These are phyloP conservation scores for Spinus olivaceus DNA, from an alignment of 2,797 vertebrate genomes.

Conservation along the genomic window DNA sequence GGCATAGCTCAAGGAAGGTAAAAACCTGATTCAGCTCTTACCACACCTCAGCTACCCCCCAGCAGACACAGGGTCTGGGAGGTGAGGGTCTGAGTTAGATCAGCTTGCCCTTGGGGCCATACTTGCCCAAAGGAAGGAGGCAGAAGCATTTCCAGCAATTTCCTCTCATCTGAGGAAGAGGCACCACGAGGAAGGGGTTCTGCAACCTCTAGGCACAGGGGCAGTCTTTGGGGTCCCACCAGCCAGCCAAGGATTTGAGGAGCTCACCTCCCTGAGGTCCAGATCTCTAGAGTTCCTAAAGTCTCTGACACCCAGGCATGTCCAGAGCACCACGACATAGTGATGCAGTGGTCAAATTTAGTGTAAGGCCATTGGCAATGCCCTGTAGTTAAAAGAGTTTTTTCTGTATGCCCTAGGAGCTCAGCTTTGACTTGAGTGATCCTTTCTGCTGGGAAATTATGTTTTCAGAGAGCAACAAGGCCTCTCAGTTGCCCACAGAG, in stretches of 20 bases:
- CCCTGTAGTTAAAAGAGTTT: background rate
- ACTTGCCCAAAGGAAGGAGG: background rate
- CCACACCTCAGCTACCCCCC: background rate
- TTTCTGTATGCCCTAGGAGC: constrained; percentile 72
- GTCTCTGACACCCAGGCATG: background rate
- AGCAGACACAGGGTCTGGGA: background rate
- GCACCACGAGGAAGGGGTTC: background rate
- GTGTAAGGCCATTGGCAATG: background rate
- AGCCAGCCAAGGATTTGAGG: background rate
- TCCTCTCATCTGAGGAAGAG: background rate
- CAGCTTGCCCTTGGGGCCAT: background rate
- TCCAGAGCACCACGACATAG: background rate
- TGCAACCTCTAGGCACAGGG: background rate
- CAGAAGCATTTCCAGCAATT: background rate
- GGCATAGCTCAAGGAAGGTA: background rate
- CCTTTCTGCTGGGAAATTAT: constrained; percentile 83
- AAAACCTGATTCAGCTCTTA: background rate
- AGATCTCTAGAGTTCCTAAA: background rate
- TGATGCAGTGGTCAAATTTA: background rate
- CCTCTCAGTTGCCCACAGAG: constrained; percentile 42
- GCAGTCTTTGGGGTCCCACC: background rate
- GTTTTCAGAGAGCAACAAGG: constrained; percentile 64
- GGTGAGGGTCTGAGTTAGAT: background rate
- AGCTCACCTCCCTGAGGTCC: background rate
- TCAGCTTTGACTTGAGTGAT: constrained; percentile 85